These are phyloP conservation scores for Luperina nickerlii DNA, from an alignment of 2,888 invertebrate species.

Conservation along the genomic window DNA sequence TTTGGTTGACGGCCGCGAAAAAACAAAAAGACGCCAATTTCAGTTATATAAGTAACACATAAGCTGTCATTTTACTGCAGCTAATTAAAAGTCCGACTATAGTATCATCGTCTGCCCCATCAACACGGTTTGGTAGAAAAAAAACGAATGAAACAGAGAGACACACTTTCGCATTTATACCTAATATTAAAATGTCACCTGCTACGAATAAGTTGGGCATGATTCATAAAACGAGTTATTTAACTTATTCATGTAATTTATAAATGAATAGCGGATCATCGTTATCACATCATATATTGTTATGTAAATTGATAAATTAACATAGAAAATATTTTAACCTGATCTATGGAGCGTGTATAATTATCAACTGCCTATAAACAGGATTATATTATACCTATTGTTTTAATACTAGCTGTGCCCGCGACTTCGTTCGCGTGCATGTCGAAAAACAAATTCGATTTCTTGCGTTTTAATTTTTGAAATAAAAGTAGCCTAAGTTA, in stretches of 20 bases:
- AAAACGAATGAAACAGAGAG: neutral
- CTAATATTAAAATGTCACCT: neutral
- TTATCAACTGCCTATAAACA: slow-evolving; percentile 17
- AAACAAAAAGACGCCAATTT: no score
- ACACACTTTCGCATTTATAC: neutral
- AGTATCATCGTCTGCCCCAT: neutral
- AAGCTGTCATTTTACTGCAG: no score
- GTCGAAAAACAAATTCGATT: neutral
- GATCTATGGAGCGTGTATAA: neutral
- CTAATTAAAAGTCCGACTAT: no score
- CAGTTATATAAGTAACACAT: no score
- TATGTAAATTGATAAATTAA: slow-evolving; percentile 48
- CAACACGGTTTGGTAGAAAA: neutral
- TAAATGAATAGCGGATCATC: slow-evolving; percentile 4
- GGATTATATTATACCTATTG: slow-evolving; percentile 6
- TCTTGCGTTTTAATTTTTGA: neutral
- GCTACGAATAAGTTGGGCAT: slow-evolving; percentile 2
- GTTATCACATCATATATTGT: slow-evolving; percentile 28
- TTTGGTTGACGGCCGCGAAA: no score
- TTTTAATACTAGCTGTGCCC: neutral
- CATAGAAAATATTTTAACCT: slow-evolving; percentile 37
- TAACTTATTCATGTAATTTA: slow-evolving; percentile 20
- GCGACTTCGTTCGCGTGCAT: neutral
- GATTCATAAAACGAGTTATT: slow-evolving; percentile 40
- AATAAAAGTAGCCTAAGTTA: no score